These are phyloP conservation scores for Perdita meconis DNA, from an alignment of 2,888 invertebrate species.

Conservation along the genomic window DNA sequence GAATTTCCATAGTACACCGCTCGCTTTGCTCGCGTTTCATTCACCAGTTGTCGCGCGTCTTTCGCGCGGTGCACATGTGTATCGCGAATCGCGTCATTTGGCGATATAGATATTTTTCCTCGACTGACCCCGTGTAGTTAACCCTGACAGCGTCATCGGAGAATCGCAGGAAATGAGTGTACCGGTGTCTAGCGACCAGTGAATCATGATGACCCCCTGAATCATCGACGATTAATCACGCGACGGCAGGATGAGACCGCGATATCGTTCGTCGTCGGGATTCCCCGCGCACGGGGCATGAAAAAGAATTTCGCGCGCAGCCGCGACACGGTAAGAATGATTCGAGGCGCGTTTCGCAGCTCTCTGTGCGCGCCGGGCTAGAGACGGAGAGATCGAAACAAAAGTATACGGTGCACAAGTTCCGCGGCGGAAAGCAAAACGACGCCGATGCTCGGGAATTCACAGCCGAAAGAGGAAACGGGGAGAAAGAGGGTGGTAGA, in stretches of 20 bases:
- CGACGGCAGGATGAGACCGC: background rate
- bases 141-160: background rate
- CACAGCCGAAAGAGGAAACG: slow-evolving; percentile 52
- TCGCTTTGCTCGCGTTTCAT: too few species aligned
- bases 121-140: too few species aligned
- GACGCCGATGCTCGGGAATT: slow-evolving; percentile 51
- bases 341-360: slow-evolving; percentile 12
- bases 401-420: slow-evolving; percentile 46
- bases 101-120: too few species aligned
- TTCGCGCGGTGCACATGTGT: too few species aligned
- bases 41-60: too few species aligned
- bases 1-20: too few species aligned
- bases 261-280: slow-evolving; percentile 6
- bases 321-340: slow-evolving; percentile 28
- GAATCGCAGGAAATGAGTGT: slow-evolving; percentile 20
- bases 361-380: background rate
- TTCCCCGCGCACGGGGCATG: background rate
- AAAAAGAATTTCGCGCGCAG: slow-evolving; percentile 26
- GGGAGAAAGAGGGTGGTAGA: slow-evolving; percentile 15
- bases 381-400: slow-evolving; percentile 24
- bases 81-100: too few species aligned
- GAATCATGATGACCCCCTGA: slow-evolving; percentile 50
- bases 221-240: slow-evolving; percentile 48
- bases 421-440: slow-evolving; percentile 41
- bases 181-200: slow-evolving; percentile 7